These are phyloP conservation scores for Spea multiplicata DNA, from an alignment of 2,113 vertebrate genomes.

Conservation along the genomic window DNA sequence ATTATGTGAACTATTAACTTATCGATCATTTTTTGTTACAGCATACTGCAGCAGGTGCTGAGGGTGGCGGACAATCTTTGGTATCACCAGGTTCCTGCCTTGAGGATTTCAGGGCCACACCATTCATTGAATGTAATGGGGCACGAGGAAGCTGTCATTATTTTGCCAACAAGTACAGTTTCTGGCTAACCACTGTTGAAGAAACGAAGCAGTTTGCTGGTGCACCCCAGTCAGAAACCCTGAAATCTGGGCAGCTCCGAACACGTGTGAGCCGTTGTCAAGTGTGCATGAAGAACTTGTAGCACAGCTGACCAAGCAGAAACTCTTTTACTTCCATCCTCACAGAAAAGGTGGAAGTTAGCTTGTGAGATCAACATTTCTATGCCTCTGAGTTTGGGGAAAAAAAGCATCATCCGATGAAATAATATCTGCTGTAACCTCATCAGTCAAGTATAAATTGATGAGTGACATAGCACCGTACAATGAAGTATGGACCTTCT, in stretches of 20 bases:
- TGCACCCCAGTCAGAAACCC: conserved; percentile 68
- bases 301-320: conserved; percentile 46
- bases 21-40: conserved; percentile 53
- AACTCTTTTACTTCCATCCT: not conserved
- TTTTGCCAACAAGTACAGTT: conserved; percentile 96
- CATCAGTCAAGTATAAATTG: conserved; percentile 1
- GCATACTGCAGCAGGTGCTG: conserved; percentile 87
- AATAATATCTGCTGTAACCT: conserved; percentile 7
- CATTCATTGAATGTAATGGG: conserved; percentile 94
- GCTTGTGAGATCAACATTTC: conserved; percentile 4
- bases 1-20: too few relatives aligned
- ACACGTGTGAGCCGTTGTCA: conserved; percentile 89
- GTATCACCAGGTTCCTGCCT: conserved; percentile 93
- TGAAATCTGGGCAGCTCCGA: conserved; percentile 84
- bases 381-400: conserved; percentile 7
- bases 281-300: conserved; percentile 94
- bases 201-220: conserved; percentile 71
- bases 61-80: conserved; percentile 91
- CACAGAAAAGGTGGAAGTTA: not conserved
- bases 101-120: conserved; percentile 90
- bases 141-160: conserved; percentile 88
- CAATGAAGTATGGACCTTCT: conserved; percentile 21
- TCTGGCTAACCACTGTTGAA: conserved; percentile 88
- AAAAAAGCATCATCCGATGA: conserved; percentile 16
- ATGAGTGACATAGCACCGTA: not conserved